Base-by-base conservation (phyloP, 2,888 invertebrate species). In the Agriopis aurantiaria region DNA sequence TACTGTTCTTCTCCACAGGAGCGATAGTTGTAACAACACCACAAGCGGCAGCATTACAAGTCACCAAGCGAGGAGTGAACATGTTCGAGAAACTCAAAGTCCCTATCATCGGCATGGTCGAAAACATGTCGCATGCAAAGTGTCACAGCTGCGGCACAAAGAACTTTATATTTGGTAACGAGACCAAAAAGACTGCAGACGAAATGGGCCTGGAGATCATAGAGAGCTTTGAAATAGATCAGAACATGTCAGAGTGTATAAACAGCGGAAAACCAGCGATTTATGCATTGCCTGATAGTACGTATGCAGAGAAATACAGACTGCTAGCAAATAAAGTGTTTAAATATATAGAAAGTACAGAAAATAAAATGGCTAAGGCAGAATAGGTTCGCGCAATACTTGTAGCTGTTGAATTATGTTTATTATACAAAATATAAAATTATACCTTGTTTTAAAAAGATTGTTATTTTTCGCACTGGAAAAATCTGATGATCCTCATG, bases 1-100 rank as follows among this genome's bases (percentile, higher is more conserved):
- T 33, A 33, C 33, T 33, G 3, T 33, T 33, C 67, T 64, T 53
- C 53, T 69, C 86, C 85, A 56, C 85, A 96, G 97, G 98, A 17
- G 98, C 97, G 6, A 84, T 99, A n/a, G 92, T 99, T 59, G 98
- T 99, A 0, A 98, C 98, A 9, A 99, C 99, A 0, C 99, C 99
- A 0, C 99, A 99, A 87, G 96, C 96, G 65, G 97, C 98, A 3
- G 97, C 99, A 0, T 85, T 99, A 8, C 96, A 98, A 85, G 98
- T 99, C 40, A 97, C 98, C 0, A 95, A 96, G 80, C 95, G 98
- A 78, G 98, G 98, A 11, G 97, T 97, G 0, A 96, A 96, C 78
- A 98, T 99, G 98, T 98, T 98, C 82, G 95, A 96, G 72, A 98
- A 97, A 85, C 94, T 99, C 2, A 95, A 96, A 73, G 96, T 98